Conservation (phyloP, 2,797 vertebrate genomes). For the Alcedo atthis region DNA sequence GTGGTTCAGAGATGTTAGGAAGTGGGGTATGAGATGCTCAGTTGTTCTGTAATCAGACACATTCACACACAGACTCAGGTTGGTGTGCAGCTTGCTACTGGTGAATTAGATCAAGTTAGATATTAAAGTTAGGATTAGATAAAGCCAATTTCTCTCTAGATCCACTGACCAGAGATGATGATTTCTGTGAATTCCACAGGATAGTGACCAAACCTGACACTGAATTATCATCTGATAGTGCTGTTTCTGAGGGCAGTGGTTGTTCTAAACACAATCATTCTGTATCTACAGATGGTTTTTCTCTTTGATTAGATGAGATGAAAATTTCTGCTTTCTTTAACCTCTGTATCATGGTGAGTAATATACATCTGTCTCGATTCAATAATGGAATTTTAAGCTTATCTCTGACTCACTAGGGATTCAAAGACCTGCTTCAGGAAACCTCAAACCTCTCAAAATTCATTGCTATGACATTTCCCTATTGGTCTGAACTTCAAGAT, state of each 20-base stretch:
- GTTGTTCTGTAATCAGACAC: neutral
- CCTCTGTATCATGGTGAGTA: neutral
- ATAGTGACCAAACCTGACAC: neutral
- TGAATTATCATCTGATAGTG: neutral
- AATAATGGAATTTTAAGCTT: neutral
- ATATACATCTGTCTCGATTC: neutral
- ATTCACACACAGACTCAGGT: neutral
- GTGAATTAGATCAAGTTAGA: no score
- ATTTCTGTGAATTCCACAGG: neutral
- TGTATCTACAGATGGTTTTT: neutral
- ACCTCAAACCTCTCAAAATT: neutral
- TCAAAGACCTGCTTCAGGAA: neutral
- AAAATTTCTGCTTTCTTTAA: neutral
- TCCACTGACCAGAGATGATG: neutral
- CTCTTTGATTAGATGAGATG: neutral
- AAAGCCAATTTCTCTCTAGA: neutral
- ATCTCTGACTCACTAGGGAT: neutral
- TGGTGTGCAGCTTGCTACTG: no score
- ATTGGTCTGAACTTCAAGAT: neutral
- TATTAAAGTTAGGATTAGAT: no score
- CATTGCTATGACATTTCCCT: neutral
- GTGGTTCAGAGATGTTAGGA: neutral
- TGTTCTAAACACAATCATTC: neutral
- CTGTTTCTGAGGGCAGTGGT: neutral
- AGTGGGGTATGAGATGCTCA: neutral